phyloP scores from a whole-genome alignment of 2,888 invertebrate species.

The Osedax fenrisi region DNA sequence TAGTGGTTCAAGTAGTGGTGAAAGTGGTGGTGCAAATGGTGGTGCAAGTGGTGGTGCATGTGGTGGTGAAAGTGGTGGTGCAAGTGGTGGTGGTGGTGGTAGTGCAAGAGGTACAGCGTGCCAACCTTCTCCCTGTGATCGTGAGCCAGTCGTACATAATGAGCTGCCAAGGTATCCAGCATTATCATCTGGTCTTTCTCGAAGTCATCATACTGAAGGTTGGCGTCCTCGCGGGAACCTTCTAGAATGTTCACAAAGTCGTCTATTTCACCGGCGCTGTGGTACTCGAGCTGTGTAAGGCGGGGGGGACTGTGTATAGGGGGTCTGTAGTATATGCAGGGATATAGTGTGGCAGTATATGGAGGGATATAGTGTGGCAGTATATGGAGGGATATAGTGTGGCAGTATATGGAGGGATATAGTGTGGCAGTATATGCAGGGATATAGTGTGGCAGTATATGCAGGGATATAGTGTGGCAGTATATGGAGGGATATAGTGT shows the following conservation, averaged over 20 bases:
- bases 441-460: background rate
- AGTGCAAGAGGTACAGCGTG: too few species aligned
- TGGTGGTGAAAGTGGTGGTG: too few species aligned
- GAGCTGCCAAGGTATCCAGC: constrained; percentile 90
- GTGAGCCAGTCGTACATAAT: constrained; percentile 68
- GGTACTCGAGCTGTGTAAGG: constrained; percentile 73
- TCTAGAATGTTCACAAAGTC: constrained; percentile 90
- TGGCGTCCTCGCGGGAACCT: constrained; percentile 59
- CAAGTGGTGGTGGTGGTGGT: too few species aligned
- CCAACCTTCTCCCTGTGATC: constrained; percentile 9
- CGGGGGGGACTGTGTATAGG: background rate
- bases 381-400: background rate
- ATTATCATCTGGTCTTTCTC: constrained; percentile 95
- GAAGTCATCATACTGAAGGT: constrained; percentile 58
- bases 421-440: background rate
- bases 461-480: background rate
- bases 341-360: background rate
- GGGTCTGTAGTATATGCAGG: too few species aligned
- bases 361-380: background rate
- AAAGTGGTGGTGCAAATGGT: too few species aligned
- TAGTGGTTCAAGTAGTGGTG: too few species aligned
- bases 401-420: background rate
- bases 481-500: background rate
- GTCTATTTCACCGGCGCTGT: constrained; percentile 77
- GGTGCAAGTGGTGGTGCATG: too few species aligned